Evolutionary conservation across 53 echinoderm and acorn worm genomes (phyloP).

Genomic region (Luidia sarsii): DNA sequence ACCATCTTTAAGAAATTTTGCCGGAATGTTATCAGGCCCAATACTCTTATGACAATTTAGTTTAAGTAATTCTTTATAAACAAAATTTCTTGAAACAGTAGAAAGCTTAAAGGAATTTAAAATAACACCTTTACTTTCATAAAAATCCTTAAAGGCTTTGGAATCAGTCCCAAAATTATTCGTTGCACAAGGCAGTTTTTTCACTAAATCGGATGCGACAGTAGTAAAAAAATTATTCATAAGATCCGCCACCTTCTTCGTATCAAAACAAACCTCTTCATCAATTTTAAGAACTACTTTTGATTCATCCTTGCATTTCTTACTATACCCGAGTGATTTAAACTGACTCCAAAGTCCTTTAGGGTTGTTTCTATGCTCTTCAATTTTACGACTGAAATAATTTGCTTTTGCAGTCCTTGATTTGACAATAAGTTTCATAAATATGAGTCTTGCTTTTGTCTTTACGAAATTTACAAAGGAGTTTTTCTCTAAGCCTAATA

Average conservation of each 20-base stretch:
- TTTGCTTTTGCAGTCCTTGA: conserved; percentile 20
- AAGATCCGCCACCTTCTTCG: conserved; percentile 32
- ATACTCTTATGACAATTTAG: conserved; percentile 25
- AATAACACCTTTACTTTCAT: conserved; percentile 8
- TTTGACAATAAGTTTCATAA: conserved; percentile 16
- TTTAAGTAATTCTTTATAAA: conserved; percentile 27
- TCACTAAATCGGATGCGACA: conserved; percentile 21
- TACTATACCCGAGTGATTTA: conserved; percentile 31
- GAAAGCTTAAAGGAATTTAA: conserved; percentile 12
- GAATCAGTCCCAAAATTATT: conserved; percentile 11
- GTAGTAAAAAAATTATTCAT: conserved; percentile 20
- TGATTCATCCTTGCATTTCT: not conserved
- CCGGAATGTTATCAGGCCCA: conserved; percentile 52
- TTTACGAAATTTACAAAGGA: not conserved
- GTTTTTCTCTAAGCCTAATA: conserved; percentile 9
- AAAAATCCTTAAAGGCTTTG: not conserved
- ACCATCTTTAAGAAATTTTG: conserved; percentile 44
- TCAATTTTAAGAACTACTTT: conserved; percentile 27
- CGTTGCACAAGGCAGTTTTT: not conserved
- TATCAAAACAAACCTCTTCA: conserved; percentile 20
- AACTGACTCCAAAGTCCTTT: conserved; percentile 39
- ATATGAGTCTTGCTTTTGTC: not conserved
- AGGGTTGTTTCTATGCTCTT: conserved; percentile 1
- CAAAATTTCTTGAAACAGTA: conserved; percentile 12
- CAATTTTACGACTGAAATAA: conserved; percentile 28